A percentile compares a stretch with the other conserved stretches of the same genome.
Evolutionary conservation across 2,888 invertebrate species (phyloP).

Genomic region (Melieria picta): DNA sequence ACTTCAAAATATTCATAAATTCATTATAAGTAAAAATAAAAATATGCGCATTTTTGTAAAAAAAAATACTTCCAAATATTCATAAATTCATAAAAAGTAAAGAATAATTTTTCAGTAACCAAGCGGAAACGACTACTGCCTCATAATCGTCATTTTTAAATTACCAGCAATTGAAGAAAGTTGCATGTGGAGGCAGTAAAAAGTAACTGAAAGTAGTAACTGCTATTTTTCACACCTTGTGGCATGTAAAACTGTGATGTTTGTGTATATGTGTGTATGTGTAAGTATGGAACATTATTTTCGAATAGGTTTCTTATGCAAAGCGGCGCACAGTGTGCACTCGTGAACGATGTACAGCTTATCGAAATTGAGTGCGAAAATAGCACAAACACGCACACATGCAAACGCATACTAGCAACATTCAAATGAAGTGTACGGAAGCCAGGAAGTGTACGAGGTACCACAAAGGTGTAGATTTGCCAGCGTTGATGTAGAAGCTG

Average conservation of each 20-base stretch:
- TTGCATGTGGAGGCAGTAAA: background rate
- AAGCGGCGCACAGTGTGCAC: background rate
- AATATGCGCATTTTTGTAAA: too few species aligned
- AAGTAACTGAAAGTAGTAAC: background rate
- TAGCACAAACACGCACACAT: background rate
- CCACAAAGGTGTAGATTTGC: background rate
- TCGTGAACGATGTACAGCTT: background rate
- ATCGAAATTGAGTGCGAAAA: background rate
- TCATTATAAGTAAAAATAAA: too few species aligned
- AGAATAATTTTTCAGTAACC: too few species aligned
- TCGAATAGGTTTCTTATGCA: slow-evolving; percentile 30
- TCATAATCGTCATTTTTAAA: slow-evolving; percentile 5
- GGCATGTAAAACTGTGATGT: background rate
- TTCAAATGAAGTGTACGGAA: slow-evolving; percentile 22
- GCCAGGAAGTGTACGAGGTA: slow-evolving; percentile 10
- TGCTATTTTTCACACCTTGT: background rate
- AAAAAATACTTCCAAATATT: too few species aligned
- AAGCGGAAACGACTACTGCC: background rate
- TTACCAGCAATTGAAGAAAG: slow-evolving; percentile 1
- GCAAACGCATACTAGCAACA: slow-evolving; percentile 3
- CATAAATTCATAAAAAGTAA: too few species aligned
- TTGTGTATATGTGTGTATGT: slow-evolving; percentile 10
- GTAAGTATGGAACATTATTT: slow-evolving; percentile 24
- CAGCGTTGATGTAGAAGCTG: background rate
- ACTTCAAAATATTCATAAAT: too few species aligned